Evolutionary conservation across 2,888 invertebrate species (phyloP), one percentile per base, ranked within the genome.

Genomic region (Chrysolina americana): DNA sequence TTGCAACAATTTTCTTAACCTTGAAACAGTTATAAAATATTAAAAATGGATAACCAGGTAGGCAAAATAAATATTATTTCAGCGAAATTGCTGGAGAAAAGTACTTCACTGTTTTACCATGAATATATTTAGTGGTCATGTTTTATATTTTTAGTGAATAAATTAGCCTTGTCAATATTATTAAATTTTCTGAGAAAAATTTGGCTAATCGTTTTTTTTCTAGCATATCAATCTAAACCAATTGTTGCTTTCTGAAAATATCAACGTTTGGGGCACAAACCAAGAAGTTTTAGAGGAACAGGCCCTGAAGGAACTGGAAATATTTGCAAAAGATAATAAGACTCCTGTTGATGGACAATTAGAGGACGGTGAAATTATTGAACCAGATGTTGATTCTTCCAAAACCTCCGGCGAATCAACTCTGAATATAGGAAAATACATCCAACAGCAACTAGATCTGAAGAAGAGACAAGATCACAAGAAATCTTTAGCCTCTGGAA

Each of bases 241-340:
- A 66, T 66, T 85, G 59, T 68, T 76, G 10, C 74, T 81, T 50
- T 78, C 82, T 62, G 78, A 83, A 78, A 85, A 84, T 15, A 82
- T 88, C 53, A 84, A 84, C 77, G 85, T 88, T 4, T 88, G 88
- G 88, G 83, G 87, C 53, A 80, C 84, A 77, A 78, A 83, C 66
- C 88, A 88, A 78, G 84, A 85, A 74, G 78, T 80, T 36, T 80
- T 88, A 41, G 88, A 88, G 79, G 74, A 85, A 71, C 87, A 88
- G 80, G 88, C 88, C 19, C 79, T 87, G 69, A 80, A 85, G 70
- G 87, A 88, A 76, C 75, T 88, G 8, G 79, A 87, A 77, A 85
- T 84, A 73, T 86, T 88, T 72, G 77, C 83, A 21, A 81, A 85
- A 73, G 76, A 83, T 76, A 75, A 73, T 21, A 71, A 73, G 23